These are phyloP conservation scores for Austrofundulus limnaeus DNA, from an alignment of 2,113 vertebrate genomes.

Conservation along the genomic window DNA sequence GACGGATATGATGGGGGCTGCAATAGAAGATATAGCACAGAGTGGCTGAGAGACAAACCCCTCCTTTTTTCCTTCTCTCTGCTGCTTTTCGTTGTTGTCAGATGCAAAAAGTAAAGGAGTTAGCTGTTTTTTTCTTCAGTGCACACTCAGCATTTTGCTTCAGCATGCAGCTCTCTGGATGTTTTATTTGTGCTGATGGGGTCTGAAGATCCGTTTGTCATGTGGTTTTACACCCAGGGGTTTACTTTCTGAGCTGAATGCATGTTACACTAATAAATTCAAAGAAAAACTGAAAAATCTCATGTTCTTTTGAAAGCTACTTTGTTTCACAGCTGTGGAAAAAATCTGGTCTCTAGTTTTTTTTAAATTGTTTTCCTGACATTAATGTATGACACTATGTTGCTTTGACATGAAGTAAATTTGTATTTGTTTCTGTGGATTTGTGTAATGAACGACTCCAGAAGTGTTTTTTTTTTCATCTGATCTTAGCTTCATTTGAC, in stretches of 20 bases:
- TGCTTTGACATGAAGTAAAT: no score
- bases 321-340: no score
- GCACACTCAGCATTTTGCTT: slow-evolving; percentile 33
- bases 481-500: background rate
- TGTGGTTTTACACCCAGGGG: background rate
- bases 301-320: background rate
- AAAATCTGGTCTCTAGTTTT: no score
- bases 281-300: background rate
- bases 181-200: slow-evolving; percentile 17
- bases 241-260: background rate
- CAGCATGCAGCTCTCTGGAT: slow-evolving; percentile 9
- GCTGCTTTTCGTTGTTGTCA: slow-evolving; percentile 22
- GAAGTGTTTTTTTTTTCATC: background rate
- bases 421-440: background rate
- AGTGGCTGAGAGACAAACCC: slow-evolving; percentile 22
- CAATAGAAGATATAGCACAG: background rate
- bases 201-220: slow-evolving; percentile 5
- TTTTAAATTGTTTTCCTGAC: no score
- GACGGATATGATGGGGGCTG: background rate
- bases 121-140: slow-evolving; percentile 39
- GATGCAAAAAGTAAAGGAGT: slow-evolving; percentile 26
- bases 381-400: no score
- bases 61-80: background rate
- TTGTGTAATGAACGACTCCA: background rate
- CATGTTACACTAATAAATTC: background rate